These are phyloP conservation scores for Ophonus ardosiacus DNA, from an alignment of 2,888 invertebrate species.

Conservation along the genomic window DNA sequence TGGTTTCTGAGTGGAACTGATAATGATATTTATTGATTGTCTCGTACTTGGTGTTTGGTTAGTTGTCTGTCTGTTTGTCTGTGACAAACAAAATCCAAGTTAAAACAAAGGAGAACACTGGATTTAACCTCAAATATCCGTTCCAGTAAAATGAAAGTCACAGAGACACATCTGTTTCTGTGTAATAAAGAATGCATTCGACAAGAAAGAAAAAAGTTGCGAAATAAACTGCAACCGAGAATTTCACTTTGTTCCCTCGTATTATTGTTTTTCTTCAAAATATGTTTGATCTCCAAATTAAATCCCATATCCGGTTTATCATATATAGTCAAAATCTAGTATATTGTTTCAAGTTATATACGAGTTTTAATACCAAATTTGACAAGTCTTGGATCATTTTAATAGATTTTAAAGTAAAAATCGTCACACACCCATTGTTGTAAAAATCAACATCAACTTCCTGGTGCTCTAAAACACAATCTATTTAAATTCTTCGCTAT, in stretches of 20 bases:
- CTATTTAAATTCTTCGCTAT: no score
- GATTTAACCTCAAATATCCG: conserved; percentile 20
- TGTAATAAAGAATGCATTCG: background rate
- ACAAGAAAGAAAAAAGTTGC: background rate
- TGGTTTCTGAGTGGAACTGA: background rate
- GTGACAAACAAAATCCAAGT: background rate
- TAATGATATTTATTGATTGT: conserved; percentile 9
- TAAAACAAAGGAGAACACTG: background rate
- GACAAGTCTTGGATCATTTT: no score
- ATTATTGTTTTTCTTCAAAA: background rate
- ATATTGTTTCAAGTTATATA: no score
- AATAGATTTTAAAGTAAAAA: no score
- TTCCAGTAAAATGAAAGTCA: background rate
- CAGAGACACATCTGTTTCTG: background rate
- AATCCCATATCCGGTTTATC: no score
- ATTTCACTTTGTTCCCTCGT: background rate
- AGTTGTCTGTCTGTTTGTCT: background rate
- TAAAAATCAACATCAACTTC: no score
- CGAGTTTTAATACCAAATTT: no score
- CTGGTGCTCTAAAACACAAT: no score
- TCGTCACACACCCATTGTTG: no score
- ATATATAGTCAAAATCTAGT: no score
- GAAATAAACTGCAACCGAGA: background rate
- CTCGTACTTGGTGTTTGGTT: conserved; percentile 4
- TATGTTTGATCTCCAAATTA: no score